phyloP scores from a whole-genome alignment of 2,888 invertebrate species.

The Lapara coniferarum region DNA sequence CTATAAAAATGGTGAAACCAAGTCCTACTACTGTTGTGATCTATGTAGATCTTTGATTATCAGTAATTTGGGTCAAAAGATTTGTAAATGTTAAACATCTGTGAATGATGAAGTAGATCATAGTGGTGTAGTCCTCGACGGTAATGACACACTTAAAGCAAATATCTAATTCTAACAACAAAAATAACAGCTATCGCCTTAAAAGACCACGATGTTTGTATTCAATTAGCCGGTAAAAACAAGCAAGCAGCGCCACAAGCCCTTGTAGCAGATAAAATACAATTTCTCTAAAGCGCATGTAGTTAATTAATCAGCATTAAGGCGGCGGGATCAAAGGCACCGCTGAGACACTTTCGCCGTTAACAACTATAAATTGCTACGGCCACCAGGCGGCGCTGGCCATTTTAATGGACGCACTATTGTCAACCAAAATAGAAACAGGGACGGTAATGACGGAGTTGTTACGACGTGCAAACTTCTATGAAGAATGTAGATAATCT shows the following conservation, averaged over 20 bases:
- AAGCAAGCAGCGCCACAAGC: constrained; percentile 14
- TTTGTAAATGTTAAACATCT: no score
- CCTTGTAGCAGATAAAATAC: constrained; percentile 48
- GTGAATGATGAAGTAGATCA: no score
- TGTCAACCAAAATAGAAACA: constrained; percentile 22
- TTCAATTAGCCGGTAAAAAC: constrained; percentile 9
- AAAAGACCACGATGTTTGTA: neutral
- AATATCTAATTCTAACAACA: neutral
- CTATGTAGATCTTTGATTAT: no score
- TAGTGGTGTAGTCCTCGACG: neutral
- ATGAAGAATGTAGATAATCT: neutral
- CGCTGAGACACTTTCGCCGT: constrained; percentile 66
- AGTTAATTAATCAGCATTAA: constrained; percentile 62
- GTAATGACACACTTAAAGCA: neutral
- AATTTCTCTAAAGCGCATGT: constrained; percentile 55
- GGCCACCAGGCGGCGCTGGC: constrained; percentile 46
- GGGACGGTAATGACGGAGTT: neutral
- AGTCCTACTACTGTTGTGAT: no score
- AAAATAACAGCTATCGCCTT: neutral
- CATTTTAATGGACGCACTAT: constrained; percentile 4
- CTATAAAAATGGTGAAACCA: no score
- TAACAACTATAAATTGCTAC: constrained; percentile 59
- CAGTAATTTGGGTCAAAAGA: no score
- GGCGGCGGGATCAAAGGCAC: constrained; percentile 59
- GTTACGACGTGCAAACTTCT: constrained; percentile 2